Evolutionary conservation across 1,140 invertebrate species (phyloP), one percentile per base, ranked within the genome.

Genomic region (Saccostrea glomerata): DNA sequence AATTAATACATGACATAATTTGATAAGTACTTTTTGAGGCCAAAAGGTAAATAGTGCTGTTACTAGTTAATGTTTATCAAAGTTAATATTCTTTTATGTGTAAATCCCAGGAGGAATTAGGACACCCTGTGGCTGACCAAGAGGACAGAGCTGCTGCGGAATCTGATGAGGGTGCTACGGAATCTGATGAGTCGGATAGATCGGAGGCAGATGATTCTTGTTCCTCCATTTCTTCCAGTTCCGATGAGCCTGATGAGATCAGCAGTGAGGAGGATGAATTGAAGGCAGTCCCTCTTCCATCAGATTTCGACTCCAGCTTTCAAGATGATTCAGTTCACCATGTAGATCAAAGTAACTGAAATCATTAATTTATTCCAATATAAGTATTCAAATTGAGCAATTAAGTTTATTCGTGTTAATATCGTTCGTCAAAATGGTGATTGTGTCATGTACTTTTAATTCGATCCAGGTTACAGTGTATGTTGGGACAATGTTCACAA

Each of bases 381-480:
- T 20, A 20, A 47, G 47, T 47, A 47, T 47, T 47, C 47, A 47
- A 47, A 47, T 47, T 47, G 47, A 47, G 47, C 9, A 9, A n/a
- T n/a, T n/a, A n/a, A 47, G 47, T 9, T 47, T 47, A 47, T 47
- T 47, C 47, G 9, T 47, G 47, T 47, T 13, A 15, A 13, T 60
- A 20, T 60, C 17, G 58, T 60, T 60, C 58, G 7, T 13, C 58
- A 60, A 60, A 13, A 60, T 60, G 58, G 13, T 60, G 13, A 13
- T 60, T 60, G 58, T 60, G 58, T 60, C 58, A 60, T 60, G 58
- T 60, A 60, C 58, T 60, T 60, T 60, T 60, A 60, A 11, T 0
- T 66, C 83, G 86, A 87, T 58, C 86, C 86, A 40, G 86, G 86
- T n/a, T 87, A 77, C 73, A 82, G 47, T 58, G 20, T 83, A 55